Base-by-base conservation (phyloP, 2,888 invertebrate species). In the Lepas anatifera region DNA sequence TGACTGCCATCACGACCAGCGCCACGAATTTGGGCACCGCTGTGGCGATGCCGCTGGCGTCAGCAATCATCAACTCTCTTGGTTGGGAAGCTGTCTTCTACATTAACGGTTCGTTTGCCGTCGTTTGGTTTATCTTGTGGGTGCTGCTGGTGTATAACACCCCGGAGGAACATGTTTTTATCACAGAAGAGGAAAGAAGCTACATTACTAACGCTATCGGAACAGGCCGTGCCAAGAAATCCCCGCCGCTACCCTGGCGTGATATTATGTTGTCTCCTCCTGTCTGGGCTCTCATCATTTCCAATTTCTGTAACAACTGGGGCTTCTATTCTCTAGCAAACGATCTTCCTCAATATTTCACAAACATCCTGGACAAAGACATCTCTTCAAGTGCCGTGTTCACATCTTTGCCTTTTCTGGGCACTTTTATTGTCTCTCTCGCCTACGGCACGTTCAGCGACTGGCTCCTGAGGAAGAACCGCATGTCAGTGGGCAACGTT, bases 61-160 rank as follows among this genome's bases (percentile, higher is more conserved):
- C 93, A 27, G 87, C 86, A 76, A 85, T 95, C 70, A 90, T 92
- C 74, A 87, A 87, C 13, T 84, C 86, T 71, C 83, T 88, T 70
- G 93, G 94, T 18, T 95, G 95, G 95, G 88, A 90, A 74, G 90
- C 90, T 0, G 90, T 92, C 27, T 95, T 95, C 83, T 95, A 95
- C 80, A 85, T 91, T 73, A 92, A 92, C 70, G 89, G 68, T 4
- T 25, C 67, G 27, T 43, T 72, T 16, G 69, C 70, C 3, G 25
- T 73, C 18, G 68, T 69, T 25, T 73, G 73, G 73, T 70, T 71
- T 22, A 35, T 29, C 27, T 50, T 29, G 25, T 69, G 69, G 69
- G 43, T 63, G 41, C 43, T 63, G 27, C 4, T 69, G 29, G 43
- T 69, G 16, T 43, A 58, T 3, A 46, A 52, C 32, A 29, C 69